Percentiles rank a stretch among this genome's conserved stretches.
These are phyloP conservation scores for Porites rus DNA, from an alignment of 92 coral and sea anemone genomes.

Conservation along the genomic window DNA sequence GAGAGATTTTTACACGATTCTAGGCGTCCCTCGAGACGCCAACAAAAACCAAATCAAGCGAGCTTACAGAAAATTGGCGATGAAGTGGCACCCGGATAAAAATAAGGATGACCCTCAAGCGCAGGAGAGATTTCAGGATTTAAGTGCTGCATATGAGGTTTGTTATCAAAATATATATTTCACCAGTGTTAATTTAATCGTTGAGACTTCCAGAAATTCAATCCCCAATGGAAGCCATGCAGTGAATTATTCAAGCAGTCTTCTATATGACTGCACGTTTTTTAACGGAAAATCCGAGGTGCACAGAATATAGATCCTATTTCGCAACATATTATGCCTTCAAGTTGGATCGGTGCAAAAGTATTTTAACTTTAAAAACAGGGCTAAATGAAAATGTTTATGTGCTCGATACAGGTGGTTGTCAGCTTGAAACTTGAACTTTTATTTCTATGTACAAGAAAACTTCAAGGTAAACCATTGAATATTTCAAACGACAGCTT, in stretches of 20 bases:
- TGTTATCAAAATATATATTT: constrained; percentile 12
- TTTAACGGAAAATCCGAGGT: background rate
- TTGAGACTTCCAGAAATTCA: background rate
- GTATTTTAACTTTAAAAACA: background rate
- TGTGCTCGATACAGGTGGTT: background rate
- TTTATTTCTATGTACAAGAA: background rate
- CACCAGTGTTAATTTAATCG: background rate
- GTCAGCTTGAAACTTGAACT: background rate
- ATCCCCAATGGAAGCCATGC: background rate
- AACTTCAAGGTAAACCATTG: background rate
- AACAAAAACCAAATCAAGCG: constrained; percentile 93
- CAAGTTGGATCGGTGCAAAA: background rate
- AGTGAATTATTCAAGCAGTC: background rate
- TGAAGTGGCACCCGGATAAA: constrained; percentile 99
- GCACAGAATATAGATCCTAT: background rate
- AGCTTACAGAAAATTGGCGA: constrained; percentile 98
- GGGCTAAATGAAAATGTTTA: background rate
- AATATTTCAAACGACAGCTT: background rate
- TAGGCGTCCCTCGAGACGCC: constrained; percentile 99
- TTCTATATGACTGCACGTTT: background rate
- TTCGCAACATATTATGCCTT: no score
- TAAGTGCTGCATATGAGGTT: constrained; percentile 99
- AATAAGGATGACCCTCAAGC: constrained; percentile 95
- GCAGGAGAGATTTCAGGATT: constrained; percentile 96
- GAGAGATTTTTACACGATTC: constrained; percentile 96